Evolutionary conservation across 2,797 vertebrate genomes (phyloP).

Genomic region (Acanthurus lineatus): DNA sequence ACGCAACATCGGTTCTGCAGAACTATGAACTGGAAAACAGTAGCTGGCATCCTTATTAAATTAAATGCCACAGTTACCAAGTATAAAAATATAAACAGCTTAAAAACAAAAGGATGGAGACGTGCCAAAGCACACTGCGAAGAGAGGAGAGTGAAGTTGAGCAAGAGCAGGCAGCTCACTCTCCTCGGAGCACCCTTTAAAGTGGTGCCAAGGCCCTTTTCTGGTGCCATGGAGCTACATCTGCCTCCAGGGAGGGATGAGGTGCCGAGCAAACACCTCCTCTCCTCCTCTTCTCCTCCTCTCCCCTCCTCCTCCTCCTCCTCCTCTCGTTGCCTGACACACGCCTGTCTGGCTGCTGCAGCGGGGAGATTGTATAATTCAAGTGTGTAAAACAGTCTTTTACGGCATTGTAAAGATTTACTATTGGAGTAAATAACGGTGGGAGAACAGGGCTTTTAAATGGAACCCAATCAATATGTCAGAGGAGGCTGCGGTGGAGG

Average conservation of each 20-base stretch:
- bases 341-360: constrained; percentile 74
- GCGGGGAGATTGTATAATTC: constrained; percentile 84
- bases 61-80: constrained; percentile 51
- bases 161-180: constrained; percentile 57
- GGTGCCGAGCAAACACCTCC: constrained; percentile 46
- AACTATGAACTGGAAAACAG: constrained; percentile 49
- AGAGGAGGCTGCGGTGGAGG: constrained; percentile 77
- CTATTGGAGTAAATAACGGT: constrained; percentile 88
- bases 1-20: constrained; percentile 36
- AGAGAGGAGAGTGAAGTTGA: constrained; percentile 56
- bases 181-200: constrained; percentile 67
- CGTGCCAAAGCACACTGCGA: constrained; percentile 48
- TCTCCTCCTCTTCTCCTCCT: constrained; percentile 40
- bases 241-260: constrained; percentile 68
- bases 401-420: constrained; percentile 90
- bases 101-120: constrained; percentile 65
- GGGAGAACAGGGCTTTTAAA: constrained; percentile 87
- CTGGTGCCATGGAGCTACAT: constrained; percentile 60
- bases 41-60: constrained; percentile 50
- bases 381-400: constrained; percentile 87
- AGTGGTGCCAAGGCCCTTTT: constrained; percentile 68
- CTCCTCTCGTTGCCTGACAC: constrained; percentile 58
- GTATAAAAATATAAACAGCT: constrained; percentile 25
- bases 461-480: constrained; percentile 85
- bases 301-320: constrained; percentile 34